Evolutionary conservation across 2,888 invertebrate genomes (phyloP).

Genomic region (Hydriomena furcata): DNA sequence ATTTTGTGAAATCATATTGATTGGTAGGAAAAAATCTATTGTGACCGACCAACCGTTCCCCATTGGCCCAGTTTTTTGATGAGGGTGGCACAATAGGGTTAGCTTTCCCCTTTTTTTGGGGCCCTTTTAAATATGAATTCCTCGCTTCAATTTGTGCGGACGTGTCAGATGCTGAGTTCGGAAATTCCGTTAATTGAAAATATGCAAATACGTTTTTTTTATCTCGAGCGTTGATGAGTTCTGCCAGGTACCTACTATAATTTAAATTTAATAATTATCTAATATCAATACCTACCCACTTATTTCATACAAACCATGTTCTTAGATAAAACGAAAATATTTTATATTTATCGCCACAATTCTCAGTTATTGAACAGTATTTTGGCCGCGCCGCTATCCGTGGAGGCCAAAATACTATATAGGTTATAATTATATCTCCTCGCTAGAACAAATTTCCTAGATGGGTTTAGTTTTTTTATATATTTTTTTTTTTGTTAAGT

Average conservation of each 20-base stretch:
- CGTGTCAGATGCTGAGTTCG: slow-evolving; percentile 40
- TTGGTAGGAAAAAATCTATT: slow-evolving; percentile 79
- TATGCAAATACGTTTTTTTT: slow-evolving; percentile 29
- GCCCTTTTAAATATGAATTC: slow-evolving; percentile 67
- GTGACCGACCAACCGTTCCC: slow-evolving; percentile 63
- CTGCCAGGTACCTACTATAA: not conserved
- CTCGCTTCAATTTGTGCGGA: slow-evolving; percentile 52
- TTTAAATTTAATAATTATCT: too few relatives aligned
- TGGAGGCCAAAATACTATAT: too few relatives aligned
- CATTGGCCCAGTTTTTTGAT: slow-evolving; percentile 79
- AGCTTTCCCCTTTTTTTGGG: slow-evolving; percentile 74
- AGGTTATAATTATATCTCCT: too few relatives aligned
- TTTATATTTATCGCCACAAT: too few relatives aligned
- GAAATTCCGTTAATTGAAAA: slow-evolving; percentile 31
- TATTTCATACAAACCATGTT: too few relatives aligned
- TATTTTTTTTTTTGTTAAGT: too few relatives aligned
- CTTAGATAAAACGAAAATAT: too few relatives aligned
- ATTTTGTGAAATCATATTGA: slow-evolving; percentile 77
- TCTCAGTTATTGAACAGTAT: too few relatives aligned
- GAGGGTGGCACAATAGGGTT: slow-evolving; percentile 70
- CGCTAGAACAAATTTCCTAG: too few relatives aligned
- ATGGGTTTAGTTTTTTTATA: too few relatives aligned
- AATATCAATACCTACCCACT: too few relatives aligned
- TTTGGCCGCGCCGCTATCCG: too few relatives aligned
- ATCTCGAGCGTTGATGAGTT: slow-evolving; percentile 6